Conservation (phyloP, 2,113 vertebrate species). For the Chascanopsetta lugubris region DNA sequence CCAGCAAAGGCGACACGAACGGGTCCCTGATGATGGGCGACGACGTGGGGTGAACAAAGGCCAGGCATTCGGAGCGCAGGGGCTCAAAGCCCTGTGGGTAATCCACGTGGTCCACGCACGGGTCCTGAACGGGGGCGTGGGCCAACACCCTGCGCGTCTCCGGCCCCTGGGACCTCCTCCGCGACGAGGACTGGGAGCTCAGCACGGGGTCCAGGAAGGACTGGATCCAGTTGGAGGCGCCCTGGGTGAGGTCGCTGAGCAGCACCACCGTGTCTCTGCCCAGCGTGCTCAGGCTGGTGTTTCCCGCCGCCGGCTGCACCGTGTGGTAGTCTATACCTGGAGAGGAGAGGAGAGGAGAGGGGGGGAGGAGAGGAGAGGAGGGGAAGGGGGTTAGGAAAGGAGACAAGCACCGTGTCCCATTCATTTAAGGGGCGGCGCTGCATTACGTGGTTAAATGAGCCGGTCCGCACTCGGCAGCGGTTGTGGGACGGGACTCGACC, state of each 20-base stretch:
- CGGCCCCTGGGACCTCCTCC: not conserved
- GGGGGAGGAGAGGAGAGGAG: not conserved
- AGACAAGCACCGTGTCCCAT: too few relatives aligned
- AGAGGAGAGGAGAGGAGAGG: not conserved
- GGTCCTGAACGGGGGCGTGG: not conserved
- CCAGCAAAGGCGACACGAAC: slow-evolving; percentile 84
- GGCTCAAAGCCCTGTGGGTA: slow-evolving; percentile 87
- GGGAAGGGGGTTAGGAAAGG: not conserved
- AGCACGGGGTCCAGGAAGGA: slow-evolving; percentile 77
- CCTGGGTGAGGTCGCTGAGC: slow-evolving; percentile 81
- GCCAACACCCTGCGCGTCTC: not conserved
- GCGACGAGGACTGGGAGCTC: not conserved
- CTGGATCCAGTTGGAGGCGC: slow-evolving; percentile 86
- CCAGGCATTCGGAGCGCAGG: slow-evolving; percentile 74
- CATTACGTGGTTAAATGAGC: too few relatives aligned
- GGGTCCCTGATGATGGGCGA: slow-evolving; percentile 86
- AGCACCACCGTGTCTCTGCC: slow-evolving; percentile 82
- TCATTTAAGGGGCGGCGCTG: too few relatives aligned
- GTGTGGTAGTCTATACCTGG: slow-evolving; percentile 76
- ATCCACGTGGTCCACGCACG: not conserved
- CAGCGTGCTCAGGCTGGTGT: slow-evolving; percentile 78
- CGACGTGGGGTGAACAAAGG: slow-evolving; percentile 68
- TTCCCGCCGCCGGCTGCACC: slow-evolving; percentile 25
- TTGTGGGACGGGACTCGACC: too few relatives aligned
- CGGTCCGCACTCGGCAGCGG: too few relatives aligned